phyloP scores from a whole-genome alignment of 2,797 vertebrate species.

The Chelidonichthys spinosus region DNA sequence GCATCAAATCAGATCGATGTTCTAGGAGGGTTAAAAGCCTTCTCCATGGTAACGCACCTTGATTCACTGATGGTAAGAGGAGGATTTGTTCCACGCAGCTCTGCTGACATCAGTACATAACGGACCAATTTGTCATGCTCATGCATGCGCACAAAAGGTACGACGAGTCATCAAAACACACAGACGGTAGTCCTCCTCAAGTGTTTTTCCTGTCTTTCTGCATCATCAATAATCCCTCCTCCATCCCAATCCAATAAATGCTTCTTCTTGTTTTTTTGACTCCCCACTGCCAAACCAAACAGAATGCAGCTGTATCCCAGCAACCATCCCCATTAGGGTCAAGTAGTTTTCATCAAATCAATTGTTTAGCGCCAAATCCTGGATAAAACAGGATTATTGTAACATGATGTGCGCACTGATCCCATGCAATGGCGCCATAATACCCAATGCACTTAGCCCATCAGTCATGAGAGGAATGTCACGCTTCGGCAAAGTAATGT shows the following conservation, averaged over 20 bases:
- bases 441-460: slow-evolving; percentile 1
- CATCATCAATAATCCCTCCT: slow-evolving; percentile 35
- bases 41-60: slow-evolving; percentile 26
- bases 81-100: slow-evolving; percentile 33
- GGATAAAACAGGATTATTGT: slow-evolving; percentile 35
- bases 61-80: slow-evolving; percentile 30
- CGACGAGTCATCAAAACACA: neutral
- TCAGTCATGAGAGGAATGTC: slow-evolving; percentile 4
- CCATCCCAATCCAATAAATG: neutral
- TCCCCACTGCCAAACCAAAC: neutral
- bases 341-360: slow-evolving; percentile 35
- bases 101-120: slow-evolving; percentile 39
- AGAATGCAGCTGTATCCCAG: neutral
- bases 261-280: neutral
- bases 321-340: slow-evolving; percentile 12
- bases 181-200: neutral
- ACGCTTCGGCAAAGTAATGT: neutral
- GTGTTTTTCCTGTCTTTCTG: slow-evolving; percentile 2
- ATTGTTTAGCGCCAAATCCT: slow-evolving; percentile 39
- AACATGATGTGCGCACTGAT: slow-evolving; percentile 17
- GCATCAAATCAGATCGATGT: slow-evolving; percentile 13
- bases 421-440: slow-evolving; percentile 15
- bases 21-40: slow-evolving; percentile 25
- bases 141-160: neutral
- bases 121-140: neutral